Conservation (phyloP, 2,888 invertebrate species). For the Oscheius sp. region DNA sequence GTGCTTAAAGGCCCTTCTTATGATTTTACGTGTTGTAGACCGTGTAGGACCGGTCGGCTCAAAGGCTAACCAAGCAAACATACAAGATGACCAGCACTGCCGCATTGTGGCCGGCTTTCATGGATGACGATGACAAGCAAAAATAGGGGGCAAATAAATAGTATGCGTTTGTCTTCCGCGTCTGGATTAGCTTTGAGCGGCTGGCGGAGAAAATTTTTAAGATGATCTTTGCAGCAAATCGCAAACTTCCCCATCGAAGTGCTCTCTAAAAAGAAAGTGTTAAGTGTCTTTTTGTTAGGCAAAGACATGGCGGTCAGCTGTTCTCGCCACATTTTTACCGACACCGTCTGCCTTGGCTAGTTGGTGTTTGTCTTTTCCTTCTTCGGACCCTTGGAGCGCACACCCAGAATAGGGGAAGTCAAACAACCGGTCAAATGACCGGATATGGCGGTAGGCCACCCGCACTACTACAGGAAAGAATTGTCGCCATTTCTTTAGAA, state of each 20-base stretch:
- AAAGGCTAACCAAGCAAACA: conserved; percentile 27
- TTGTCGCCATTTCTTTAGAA: not conserved
- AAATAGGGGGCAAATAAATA: conserved; percentile 21
- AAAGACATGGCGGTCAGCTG: conserved; percentile 2
- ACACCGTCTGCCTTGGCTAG: conserved; percentile 17
- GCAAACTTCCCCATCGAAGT: not conserved
- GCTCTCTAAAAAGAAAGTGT: too few relatives aligned
- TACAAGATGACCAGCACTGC: conserved; percentile 29
- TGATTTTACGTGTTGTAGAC: conserved; percentile 18
- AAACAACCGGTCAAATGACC: conserved; percentile 28
- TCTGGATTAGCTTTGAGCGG: not conserved
- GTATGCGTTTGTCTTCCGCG: conserved; percentile 8
- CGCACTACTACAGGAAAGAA: not conserved
- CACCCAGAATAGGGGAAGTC: conserved; percentile 28
- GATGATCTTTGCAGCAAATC: not conserved
- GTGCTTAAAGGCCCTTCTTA: too few relatives aligned
- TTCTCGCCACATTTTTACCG: conserved; percentile 16
- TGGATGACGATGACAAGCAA: conserved; percentile 1
- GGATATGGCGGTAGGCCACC: conserved; percentile 22
- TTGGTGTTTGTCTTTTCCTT: conserved; percentile 25
- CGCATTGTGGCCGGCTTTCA: conserved; percentile 27
- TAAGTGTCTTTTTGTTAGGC: too few relatives aligned
- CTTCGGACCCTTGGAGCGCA: conserved; percentile 13
- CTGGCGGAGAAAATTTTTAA: not conserved
- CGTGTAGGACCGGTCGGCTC: conserved; percentile 25